Percentiles rank a stretch among this genome's conserved stretches.
phyloP scores from a whole-genome alignment of 37 sponge, comb jelly and placozoan genomes.

The Amphimedon queenslandica region DNA sequence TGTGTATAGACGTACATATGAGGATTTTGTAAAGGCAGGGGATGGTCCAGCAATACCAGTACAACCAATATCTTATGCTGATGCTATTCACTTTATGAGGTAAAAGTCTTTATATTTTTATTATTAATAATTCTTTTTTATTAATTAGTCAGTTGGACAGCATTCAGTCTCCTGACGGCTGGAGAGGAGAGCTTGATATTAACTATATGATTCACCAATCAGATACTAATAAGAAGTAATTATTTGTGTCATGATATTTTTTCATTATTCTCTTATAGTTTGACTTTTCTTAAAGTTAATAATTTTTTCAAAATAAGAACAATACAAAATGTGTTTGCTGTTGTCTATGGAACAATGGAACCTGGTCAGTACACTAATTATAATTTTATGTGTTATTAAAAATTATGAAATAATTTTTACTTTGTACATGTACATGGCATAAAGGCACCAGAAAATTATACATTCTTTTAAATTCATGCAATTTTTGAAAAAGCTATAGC shows the following conservation, averaged over 20 bases:
- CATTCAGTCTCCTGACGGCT: conserved; percentile 30
- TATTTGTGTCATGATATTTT: too few species aligned
- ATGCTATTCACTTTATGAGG: conserved; percentile 70
- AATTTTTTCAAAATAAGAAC: conserved; percentile 36
- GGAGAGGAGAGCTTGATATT: conserved; percentile 61
- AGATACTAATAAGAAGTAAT: conserved; percentile 21
- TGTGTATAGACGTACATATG: conserved; percentile 45
- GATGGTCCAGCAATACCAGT: conserved; percentile 72
- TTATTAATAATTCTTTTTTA: background rate
- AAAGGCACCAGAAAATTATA: too few species aligned
- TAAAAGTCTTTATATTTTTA: background rate
- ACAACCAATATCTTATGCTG: conserved; percentile 75
- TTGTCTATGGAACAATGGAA: conserved; percentile 71
- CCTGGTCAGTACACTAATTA: conserved; percentile 58
- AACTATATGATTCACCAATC: conserved; percentile 53
- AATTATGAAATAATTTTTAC: too few species aligned
- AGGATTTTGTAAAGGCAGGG: conserved; percentile 21
- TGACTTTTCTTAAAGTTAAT: conserved; percentile 52
- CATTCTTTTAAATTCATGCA: too few species aligned
- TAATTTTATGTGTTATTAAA: background rate
- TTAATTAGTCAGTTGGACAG: conserved; percentile 23
- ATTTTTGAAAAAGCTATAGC: too few species aligned
- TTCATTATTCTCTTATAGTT: background rate
- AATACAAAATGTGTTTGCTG: conserved; percentile 87
- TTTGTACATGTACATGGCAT: too few species aligned